Conservation (phyloP, 2,888 invertebrate genomes). For the Perizoma flavofasciatum region DNA sequence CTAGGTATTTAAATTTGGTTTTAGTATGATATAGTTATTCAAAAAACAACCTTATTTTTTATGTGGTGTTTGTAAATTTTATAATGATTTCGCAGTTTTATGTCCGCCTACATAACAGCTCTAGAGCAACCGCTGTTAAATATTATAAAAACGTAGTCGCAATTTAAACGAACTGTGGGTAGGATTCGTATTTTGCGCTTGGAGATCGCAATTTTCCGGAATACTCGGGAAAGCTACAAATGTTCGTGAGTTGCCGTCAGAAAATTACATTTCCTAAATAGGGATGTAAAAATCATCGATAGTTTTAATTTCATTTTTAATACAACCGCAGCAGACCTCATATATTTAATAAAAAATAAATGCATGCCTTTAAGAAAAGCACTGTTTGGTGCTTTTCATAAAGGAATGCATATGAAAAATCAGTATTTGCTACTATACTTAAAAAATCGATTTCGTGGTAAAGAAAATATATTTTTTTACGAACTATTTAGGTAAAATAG, state of each 20-base stretch:
- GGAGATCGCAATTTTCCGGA: constrained; percentile 80
- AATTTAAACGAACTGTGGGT: constrained; percentile 76
- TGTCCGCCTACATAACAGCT: constrained; percentile 28
- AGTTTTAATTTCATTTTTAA: constrained; percentile 1
- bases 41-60: background rate
- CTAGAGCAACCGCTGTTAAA: constrained; percentile 42
- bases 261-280: constrained; percentile 83
- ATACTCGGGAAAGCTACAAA: constrained; percentile 82
- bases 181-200: constrained; percentile 73
- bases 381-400: no score
- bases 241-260: constrained; percentile 77
- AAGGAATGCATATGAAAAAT: no score
- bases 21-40: background rate
- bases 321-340: no score
- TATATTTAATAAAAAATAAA: no score
- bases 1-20: no score
- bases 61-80: background rate
- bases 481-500: no score
- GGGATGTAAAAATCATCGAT: constrained; percentile 50
- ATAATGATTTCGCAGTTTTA: constrained; percentile 26
- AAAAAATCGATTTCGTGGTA: no score
- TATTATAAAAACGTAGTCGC: constrained; percentile 72
- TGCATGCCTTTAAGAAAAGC: no score
- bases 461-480: no score
- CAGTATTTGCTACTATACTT: no score